These are phyloP conservation scores for Adrianichthys oophorus DNA, from an alignment of 2,797 vertebrate genomes.

Conservation along the genomic window DNA sequence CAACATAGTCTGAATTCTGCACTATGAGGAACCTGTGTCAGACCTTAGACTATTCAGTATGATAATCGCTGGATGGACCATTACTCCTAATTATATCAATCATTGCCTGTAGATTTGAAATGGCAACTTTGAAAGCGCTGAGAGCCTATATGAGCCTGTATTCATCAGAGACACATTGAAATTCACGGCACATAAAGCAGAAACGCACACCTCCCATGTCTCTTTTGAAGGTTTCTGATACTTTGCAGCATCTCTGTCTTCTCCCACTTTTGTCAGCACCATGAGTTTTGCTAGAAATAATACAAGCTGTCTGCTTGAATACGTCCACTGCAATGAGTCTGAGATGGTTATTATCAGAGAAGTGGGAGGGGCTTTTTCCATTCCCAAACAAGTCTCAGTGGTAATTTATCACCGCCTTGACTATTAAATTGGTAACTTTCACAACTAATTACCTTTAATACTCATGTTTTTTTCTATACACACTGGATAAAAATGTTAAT, in stretches of 20 bases:
- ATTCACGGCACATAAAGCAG: constrained; percentile 54
- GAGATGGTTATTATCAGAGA: constrained; percentile 11
- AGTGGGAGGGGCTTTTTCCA: constrained; percentile 1
- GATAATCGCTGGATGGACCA: constrained; percentile 48
- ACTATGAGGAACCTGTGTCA: constrained; percentile 15
- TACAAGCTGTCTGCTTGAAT: constrained; percentile 1
- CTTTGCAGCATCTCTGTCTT: constrained; percentile 20
- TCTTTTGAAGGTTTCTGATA: constrained; percentile 20
- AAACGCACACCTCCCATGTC: constrained; percentile 39
- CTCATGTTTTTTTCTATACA: constrained; percentile 10
- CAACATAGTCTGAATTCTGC: neutral
- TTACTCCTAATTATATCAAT: constrained; percentile 69
- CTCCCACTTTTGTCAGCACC: constrained; percentile 1
- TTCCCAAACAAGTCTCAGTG: neutral
- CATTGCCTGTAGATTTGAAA: constrained; percentile 52
- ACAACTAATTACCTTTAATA: neutral
- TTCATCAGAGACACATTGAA: constrained; percentile 52
- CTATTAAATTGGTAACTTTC: constrained; percentile 20
- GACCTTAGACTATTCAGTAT: constrained; percentile 40
- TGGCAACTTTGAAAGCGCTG: constrained; percentile 42
- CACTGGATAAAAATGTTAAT: constrained; percentile 8
- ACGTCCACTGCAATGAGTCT: constrained; percentile 4
- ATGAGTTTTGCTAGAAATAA: constrained; percentile 2
- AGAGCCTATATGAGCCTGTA: constrained; percentile 43
- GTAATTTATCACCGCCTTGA: constrained; percentile 17